Evolutionary conservation across 2,888 invertebrate species (phyloP).

Genomic region (Yponomeuta malinellus): DNA sequence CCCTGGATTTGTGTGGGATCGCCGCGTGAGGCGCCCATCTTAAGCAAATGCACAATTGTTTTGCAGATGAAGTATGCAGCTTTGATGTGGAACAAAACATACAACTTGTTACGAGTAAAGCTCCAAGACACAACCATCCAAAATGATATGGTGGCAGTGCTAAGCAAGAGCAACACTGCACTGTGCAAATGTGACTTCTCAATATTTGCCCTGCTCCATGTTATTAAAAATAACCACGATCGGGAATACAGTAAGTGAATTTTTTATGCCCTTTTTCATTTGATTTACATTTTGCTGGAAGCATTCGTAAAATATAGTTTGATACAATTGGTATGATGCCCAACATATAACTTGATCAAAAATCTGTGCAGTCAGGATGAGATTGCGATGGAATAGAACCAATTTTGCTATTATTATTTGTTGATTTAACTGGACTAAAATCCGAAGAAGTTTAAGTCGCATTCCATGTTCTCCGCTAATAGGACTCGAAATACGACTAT

Average conservation of each 20-base stretch:
- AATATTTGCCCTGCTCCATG: constrained; percentile 31
- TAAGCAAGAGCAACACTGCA: constrained; percentile 17
- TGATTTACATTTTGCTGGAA: background rate
- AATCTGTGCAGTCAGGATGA: no score
- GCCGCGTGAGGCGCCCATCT: no score
- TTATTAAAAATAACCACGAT: constrained; percentile 34
- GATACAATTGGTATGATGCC: no score
- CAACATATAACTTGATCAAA: no score
- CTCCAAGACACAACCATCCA: constrained; percentile 25
- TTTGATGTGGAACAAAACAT: constrained; percentile 39
- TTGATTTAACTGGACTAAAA: no score
- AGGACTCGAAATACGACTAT: no score
- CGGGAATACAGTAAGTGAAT: constrained; percentile 34
- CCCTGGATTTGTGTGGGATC: no score
- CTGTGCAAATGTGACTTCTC: constrained; percentile 25
- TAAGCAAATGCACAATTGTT: constrained; percentile 5
- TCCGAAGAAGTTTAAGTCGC: no score
- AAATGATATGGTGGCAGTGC: constrained; percentile 26
- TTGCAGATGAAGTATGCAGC: constrained; percentile 37
- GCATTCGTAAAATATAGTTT: no score
- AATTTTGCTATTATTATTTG: no score
- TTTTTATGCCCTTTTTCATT: background rate
- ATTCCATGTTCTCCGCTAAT: no score
- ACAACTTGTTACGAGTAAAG: constrained; percentile 27
- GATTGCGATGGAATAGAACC: no score